A percentile compares a stretch with the other conserved stretches of the same genome.
These are phyloP conservation scores for Strix uralensis DNA, from an alignment of 2,113 vertebrate species.

Conservation along the genomic window DNA sequence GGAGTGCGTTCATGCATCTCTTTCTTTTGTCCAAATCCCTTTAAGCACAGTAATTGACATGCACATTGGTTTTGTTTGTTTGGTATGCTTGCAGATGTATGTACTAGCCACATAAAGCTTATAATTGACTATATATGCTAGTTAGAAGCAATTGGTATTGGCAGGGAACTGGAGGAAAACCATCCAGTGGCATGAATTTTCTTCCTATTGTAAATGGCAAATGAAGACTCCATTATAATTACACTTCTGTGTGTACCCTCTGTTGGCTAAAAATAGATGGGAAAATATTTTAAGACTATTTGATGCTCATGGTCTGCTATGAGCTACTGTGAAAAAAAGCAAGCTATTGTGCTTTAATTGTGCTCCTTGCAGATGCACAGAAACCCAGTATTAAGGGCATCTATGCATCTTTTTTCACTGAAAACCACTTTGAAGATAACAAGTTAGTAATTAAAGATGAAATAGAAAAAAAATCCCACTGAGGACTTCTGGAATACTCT, in stretches of 20 bases:
- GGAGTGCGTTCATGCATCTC: not conserved
- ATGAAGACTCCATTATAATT: not conserved
- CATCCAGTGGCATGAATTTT: not conserved
- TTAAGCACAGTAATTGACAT: conserved; percentile 26
- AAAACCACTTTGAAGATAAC: not conserved
- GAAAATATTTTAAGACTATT: conserved; percentile 23
- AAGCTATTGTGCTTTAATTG: not conserved
- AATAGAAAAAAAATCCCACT: not conserved
- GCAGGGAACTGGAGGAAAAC: not conserved
- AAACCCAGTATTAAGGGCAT: not conserved
- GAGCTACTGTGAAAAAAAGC: not conserved
- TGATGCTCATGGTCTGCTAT: not conserved
- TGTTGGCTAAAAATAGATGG: conserved; percentile 36
- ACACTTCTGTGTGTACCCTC: not conserved
- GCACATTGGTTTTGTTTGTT: not conserved
- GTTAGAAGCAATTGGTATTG: conserved; percentile 9
- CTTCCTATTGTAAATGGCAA: not conserved
- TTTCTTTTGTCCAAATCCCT: conserved; percentile 6
- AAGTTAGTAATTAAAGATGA: not conserved
- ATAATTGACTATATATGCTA: conserved; percentile 5
- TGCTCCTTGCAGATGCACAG: not conserved
- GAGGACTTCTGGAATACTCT: not conserved
- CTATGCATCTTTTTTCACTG: not conserved
- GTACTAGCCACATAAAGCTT: not conserved
- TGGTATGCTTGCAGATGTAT: not conserved